Evolutionary conservation across 2,113 vertebrate genomes (phyloP).

Genomic region (Sinocyclocheilus grahami): DNA sequence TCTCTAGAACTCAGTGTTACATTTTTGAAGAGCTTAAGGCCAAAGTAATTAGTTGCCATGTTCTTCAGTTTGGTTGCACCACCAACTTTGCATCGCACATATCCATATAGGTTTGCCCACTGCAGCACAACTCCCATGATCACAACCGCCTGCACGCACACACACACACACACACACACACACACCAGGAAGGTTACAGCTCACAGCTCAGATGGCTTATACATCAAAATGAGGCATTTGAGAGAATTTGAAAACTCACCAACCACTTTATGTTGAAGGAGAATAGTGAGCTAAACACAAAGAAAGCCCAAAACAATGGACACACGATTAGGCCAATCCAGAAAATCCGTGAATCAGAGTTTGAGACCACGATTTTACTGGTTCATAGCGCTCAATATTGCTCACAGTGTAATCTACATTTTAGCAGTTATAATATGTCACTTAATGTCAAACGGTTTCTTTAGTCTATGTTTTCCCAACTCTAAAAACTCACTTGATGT

Average conservation of each 20-base stretch:
- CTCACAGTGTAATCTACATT: not conserved
- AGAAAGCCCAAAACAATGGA: constrained; percentile 74
- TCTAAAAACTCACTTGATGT: constrained; percentile 76
- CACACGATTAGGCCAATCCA: constrained; percentile 89
- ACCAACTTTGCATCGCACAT: constrained; percentile 89
- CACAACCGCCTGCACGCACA: constrained; percentile 81
- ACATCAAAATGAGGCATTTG: not conserved
- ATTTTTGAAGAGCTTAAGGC: constrained; percentile 85
- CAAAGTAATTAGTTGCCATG: constrained; percentile 86
- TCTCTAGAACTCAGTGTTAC: constrained; percentile 65
- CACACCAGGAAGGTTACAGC: not conserved
- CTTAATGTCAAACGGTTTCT: not conserved
- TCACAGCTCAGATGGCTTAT: not conserved
- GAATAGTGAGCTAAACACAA: constrained; percentile 75
- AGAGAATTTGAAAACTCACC: constrained; percentile 68
- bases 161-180: not conserved
- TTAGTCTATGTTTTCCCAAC: not conserved
- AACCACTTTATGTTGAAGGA: constrained; percentile 83
- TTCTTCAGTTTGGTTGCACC: constrained; percentile 81
- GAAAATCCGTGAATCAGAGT: constrained; percentile 89
- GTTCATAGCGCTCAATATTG: not conserved
- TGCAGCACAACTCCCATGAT: constrained; percentile 90
- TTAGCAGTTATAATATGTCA: not conserved
- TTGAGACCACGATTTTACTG: constrained; percentile 70
- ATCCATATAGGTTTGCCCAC: constrained; percentile 91